A percentile compares a stretch with the other conserved stretches of the same genome.
These are phyloP conservation scores for Okamejei kenojei DNA, from an alignment of 2,797 vertebrate species.

Conservation along the genomic window DNA sequence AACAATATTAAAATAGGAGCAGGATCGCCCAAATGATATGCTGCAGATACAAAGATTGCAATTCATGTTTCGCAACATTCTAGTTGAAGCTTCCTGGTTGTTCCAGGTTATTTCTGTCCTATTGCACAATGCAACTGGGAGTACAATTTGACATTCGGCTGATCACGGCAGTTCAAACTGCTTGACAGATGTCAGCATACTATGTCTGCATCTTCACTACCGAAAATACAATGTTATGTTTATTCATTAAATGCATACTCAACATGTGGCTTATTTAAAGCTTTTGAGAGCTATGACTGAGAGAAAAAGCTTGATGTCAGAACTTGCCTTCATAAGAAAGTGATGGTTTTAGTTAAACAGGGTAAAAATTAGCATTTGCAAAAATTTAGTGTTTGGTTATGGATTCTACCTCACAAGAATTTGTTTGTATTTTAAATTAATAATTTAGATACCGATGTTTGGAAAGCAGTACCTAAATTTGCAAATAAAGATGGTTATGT, in stretches of 20 bases:
- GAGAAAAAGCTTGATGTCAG: background rate
- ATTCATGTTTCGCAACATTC: background rate
- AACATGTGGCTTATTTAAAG: background rate
- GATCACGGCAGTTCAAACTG: background rate
- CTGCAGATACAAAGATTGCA: background rate
- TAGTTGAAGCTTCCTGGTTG: conserved; percentile 5
- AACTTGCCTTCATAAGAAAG: background rate
- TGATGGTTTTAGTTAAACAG: background rate
- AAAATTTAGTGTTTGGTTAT: background rate
- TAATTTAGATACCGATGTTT: too few species aligned
- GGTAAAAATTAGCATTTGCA: too few species aligned
- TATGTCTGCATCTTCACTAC: background rate
- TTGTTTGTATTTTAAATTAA: too few species aligned
- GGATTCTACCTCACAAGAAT: too few species aligned
- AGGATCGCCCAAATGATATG: background rate
- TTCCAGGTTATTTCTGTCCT: conserved; percentile 10
- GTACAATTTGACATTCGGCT: background rate
- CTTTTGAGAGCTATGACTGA: background rate
- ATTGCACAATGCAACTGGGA: conserved; percentile 8
- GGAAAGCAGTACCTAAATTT: too few species aligned
- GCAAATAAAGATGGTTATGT: too few species aligned
- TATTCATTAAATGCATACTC: background rate
- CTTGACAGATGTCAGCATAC: background rate
- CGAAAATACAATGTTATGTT: background rate
- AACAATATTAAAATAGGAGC: background rate